Evolutionary conservation across 2,888 invertebrate species (phyloP), one percentile per base, ranked within the genome.

Genomic region (Perdita meconis): DNA sequence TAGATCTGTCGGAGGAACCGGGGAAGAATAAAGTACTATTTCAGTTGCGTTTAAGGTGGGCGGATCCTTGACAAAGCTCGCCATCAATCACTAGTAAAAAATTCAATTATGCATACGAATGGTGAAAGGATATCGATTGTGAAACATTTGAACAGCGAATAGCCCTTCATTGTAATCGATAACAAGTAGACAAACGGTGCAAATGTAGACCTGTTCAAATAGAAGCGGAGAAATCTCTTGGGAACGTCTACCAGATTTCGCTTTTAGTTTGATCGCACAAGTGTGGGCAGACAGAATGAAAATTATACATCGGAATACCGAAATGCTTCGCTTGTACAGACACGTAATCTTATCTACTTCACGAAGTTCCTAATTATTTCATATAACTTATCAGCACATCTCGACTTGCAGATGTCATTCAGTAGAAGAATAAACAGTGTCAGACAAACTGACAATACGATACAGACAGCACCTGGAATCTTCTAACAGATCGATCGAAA

Each of bases 21-120:
- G 47, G 2, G 42, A 16, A 55, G 40, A 26, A 34, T 13, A 24
- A 70, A 76, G 47, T 59, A 63, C 40, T 51, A 13, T 26, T 57
- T 71, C 63, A 47, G 59, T 61, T 16, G 42, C 5, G 42, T 36
- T 53, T 50, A 3, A 53, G 2, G 13, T 40, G 24, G 63, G 55
- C 47, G 47, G 47, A 47, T 44, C 30, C 36, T 36, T 22, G 40
- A 38, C 42, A n/a, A 10, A 16, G 34, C 5, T 22, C 24, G 53
- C 34, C 65, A 66, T 78, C 34, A 40, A 78, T 76, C 78, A 78
- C 24, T 10, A 19, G 22, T 19, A 47, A 47, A n/a, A 47, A 47
- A 47, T 47, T 47, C 47, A 47, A 47, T 47, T 47, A 47, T 22
- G 47, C 19, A 47, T 47, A 47, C 16, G 47, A 47, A 47, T 22